Base-by-base conservation (phyloP, 92 coral and sea anemone species). In the Bergia puertoricense region DNA sequence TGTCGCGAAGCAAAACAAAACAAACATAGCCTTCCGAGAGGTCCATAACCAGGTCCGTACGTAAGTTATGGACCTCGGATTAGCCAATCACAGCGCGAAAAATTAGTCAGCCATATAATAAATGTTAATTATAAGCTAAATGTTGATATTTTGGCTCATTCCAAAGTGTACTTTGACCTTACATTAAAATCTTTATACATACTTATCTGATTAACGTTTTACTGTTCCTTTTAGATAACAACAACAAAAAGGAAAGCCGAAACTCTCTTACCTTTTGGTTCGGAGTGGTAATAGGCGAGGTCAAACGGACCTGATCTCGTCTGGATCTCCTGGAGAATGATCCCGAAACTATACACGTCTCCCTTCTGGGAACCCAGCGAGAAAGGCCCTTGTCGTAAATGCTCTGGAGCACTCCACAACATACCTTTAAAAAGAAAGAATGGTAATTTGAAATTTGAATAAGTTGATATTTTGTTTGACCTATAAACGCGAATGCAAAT, bases 371-470 rank as follows among this genome's bases (percentile, higher is more conserved):
- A 95, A 5, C 99, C 99, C 67, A 84, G 90, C 66, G 89, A 76
- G n/a, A 92, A 92, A 0, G 87, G 88, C 73, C 89, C 91, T 89
- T 88, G 74, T 39, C 99, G 91, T n/a, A 97, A 81, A 45, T 94
- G 92, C 67, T 97, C 99, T 18, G 99, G 99, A 9, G 99, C 99
- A 37, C 92, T 95, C 98, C 98, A 97, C 80, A 95, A 44, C 91
- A 92, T 94, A 37, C 94, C 99, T 97, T 50, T 15, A 74, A 42
- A 40, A 77, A 36, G 16, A 54, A 18, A 38, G 16, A 65, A 14
- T 57, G 72, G 45, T 68, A 54, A 62, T 50, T 41, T 41, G 1
- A 5, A 30, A 0, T 16, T 45, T 48, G 37, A 30, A 20, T 69
- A 76, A 78, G 18, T 13, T 30, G 68, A 23, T 46, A 7, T 54